phyloP scores from a whole-genome alignment of 2,113 vertebrate species.

The Machaerirhynchus nigripectus region DNA sequence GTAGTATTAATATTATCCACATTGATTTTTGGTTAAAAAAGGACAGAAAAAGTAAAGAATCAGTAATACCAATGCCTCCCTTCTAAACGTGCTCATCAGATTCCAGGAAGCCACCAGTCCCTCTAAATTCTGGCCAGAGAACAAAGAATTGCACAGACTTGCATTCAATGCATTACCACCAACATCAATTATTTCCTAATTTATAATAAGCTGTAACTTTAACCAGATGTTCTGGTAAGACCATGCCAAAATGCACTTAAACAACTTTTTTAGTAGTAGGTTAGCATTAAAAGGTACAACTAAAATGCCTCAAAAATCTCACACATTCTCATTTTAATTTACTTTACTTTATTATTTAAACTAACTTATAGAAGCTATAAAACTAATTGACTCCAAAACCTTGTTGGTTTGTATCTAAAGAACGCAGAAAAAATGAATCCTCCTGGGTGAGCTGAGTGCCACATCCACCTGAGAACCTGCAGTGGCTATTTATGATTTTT shows the following conservation, averaged over 20 bases:
- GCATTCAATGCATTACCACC: not conserved
- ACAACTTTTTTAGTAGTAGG: not conserved
- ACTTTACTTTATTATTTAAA: not conserved
- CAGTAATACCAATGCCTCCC: not conserved
- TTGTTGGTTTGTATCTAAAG: not conserved
- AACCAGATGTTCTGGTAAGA: not conserved
- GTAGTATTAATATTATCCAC: not conserved
- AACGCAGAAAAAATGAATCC: not conserved
- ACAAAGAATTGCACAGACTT: not conserved
- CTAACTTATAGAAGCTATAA: not conserved
- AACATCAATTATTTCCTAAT: not conserved
- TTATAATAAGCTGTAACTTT: not conserved
- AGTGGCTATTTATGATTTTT: not conserved
- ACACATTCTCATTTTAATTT: not conserved
- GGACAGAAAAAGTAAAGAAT: not conserved
- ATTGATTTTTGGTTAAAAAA: not conserved
- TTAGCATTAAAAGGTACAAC: not conserved
- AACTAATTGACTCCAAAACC: not conserved
- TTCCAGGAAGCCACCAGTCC: not conserved
- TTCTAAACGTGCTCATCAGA: not conserved
- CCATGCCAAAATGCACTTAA: not conserved
- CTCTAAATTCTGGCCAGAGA: not conserved
- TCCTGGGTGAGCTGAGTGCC: not conserved
- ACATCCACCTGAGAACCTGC: not conserved
- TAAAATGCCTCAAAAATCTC: not conserved